Conservation (phyloP, 2,113 vertebrate genomes). For the Trichechus manatus region DNA sequence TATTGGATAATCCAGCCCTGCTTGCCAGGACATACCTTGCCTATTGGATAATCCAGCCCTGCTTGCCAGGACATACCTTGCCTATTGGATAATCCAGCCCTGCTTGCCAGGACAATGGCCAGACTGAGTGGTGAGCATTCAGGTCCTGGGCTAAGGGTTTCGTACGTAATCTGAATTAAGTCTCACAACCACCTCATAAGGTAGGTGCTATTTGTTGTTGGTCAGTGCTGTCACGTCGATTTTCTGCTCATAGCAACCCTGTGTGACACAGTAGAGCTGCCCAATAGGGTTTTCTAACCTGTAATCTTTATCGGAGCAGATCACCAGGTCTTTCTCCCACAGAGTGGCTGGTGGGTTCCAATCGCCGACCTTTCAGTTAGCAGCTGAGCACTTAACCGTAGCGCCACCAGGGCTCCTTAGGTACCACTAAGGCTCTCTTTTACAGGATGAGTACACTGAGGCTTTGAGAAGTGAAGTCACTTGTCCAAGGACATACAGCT, state of each 20-base stretch:
- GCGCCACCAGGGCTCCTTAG: neutral
- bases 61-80: neutral
- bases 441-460: neutral
- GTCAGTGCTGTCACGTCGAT: neutral
- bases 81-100: too few relatives aligned
- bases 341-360: neutral
- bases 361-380: neutral
- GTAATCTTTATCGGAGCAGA: neutral
- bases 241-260: neutral
- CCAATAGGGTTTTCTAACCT: neutral
- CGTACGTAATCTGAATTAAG: neutral
- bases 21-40: neutral
- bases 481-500: neutral
- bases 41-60: too few relatives aligned
- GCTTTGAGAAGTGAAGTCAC: slow-evolving; percentile 11
- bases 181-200: neutral
- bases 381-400: neutral
- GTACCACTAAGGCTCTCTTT: neutral
- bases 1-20: too few relatives aligned
- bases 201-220: neutral
- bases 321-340: neutral
- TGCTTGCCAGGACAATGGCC: neutral
- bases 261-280: neutral
- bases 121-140: neutral
- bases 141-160: neutral